These are phyloP conservation scores for Brachyhypopomus gauderio DNA, from an alignment of 2,113 vertebrate species.

Conservation along the genomic window DNA sequence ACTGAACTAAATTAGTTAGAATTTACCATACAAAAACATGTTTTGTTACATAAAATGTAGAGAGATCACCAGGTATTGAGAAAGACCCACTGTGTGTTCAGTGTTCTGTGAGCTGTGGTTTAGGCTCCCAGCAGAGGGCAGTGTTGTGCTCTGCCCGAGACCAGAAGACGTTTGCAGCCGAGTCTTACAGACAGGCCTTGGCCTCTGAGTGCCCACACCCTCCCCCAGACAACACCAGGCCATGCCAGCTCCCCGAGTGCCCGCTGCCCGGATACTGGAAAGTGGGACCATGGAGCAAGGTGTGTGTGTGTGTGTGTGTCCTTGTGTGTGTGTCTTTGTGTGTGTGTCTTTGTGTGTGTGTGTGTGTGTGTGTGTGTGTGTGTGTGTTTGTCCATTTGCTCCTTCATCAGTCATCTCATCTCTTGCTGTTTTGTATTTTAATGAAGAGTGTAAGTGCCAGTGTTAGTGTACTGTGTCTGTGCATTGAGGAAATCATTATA, in stretches of 20 bases:
- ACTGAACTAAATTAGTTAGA: too few species aligned
- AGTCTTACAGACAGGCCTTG: conserved; percentile 43
- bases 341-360: not conserved
- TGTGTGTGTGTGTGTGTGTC: conserved; percentile 54
- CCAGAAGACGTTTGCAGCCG: conserved; percentile 53
- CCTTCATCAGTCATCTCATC: not conserved
- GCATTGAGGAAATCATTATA: not conserved
- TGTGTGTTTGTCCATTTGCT: not conserved
- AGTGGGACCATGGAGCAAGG: conserved; percentile 86
- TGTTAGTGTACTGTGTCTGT: too few species aligned
- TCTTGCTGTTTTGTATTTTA: not conserved
- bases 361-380: too few species aligned
- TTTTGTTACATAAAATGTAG: too few species aligned
- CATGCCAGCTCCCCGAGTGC: conserved; percentile 79
- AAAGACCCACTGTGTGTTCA: conserved; percentile 58
- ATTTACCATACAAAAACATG: too few species aligned
- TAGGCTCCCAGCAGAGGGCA: conserved; percentile 76
- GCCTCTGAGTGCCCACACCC: conserved; percentile 72
- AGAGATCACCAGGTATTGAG: too few species aligned
- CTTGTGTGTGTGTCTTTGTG: conserved; percentile 5
- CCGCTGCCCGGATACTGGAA: conserved; percentile 79
- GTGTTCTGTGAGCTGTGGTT: conserved; percentile 85
- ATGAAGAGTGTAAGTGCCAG: not conserved
- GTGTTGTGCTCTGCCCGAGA: conserved; percentile 77
- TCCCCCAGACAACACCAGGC: conserved; percentile 67